These are phyloP conservation scores for Protaetia brevitarsis DNA, from an alignment of 1,140 invertebrate genomes.

Conservation along the genomic window DNA sequence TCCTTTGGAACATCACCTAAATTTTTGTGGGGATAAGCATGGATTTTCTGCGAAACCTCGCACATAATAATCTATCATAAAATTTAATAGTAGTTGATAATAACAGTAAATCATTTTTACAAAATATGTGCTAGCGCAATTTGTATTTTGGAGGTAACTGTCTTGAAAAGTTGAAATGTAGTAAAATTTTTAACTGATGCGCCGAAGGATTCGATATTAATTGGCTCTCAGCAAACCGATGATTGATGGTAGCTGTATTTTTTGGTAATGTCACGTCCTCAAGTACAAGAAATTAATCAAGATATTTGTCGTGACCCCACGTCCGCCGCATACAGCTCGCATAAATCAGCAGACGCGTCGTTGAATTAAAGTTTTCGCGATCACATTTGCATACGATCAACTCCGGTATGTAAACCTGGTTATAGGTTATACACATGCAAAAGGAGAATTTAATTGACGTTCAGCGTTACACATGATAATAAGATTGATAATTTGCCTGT, in stretches of 20 bases:
- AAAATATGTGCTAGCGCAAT: too few species aligned
- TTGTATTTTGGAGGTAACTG: too few species aligned
- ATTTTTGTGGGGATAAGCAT: too few species aligned
- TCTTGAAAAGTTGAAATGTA: too few species aligned
- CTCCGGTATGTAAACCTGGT: too few species aligned
- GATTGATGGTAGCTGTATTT: constrained; percentile 3
- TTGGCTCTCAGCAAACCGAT: neutral
- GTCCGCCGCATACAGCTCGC: neutral
- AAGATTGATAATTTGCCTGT: constrained; percentile 4
- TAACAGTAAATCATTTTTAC: too few species aligned
- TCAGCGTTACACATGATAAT: neutral
- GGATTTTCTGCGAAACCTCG: too few species aligned
- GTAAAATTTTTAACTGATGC: neutral
- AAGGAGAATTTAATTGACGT: neutral
- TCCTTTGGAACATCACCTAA: too few species aligned
- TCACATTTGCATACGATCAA: too few species aligned
- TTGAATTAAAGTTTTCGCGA: neutral
- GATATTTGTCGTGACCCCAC: neutral
- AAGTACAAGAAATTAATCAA: constrained; percentile 8
- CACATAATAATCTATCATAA: too few species aligned
- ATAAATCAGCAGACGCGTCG: neutral
- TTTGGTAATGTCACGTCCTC: neutral
- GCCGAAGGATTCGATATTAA: neutral
- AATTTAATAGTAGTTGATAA: too few species aligned
- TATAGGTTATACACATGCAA: neutral